Conservation (phyloP, 2,113 vertebrate genomes). For the Corythornis madagascariensis region DNA sequence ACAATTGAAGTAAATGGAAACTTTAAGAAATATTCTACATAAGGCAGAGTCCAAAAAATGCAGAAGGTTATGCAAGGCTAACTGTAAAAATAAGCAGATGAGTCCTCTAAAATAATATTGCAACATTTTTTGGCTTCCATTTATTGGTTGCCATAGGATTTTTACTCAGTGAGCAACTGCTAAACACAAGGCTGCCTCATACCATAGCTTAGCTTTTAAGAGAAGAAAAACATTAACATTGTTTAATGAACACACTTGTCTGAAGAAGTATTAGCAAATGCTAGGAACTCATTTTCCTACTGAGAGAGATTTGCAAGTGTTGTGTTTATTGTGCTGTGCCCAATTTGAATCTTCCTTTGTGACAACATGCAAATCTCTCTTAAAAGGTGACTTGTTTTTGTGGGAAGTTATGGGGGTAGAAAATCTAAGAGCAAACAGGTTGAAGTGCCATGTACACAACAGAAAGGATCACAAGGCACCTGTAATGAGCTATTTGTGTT, state of each 20-base stretch:
- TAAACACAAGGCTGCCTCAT: slow-evolving; percentile 55
- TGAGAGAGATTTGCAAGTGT: slow-evolving; percentile 30
- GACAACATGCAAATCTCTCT: neutral
- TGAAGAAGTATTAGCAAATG: slow-evolving; percentile 46
- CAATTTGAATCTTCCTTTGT: neutral
- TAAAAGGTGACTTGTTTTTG: slow-evolving; percentile 16
- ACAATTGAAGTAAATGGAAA: slow-evolving; percentile 71
- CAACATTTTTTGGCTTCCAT: slow-evolving; percentile 73
- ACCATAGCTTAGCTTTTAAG: slow-evolving; percentile 56
- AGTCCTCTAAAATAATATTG: slow-evolving; percentile 78
- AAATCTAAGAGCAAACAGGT: slow-evolving; percentile 13
- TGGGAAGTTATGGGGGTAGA: neutral
- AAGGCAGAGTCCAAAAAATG: slow-evolving; percentile 76
- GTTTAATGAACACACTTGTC: slow-evolving; percentile 61
- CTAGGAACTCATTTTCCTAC: slow-evolving; percentile 33
- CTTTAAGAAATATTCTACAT: slow-evolving; percentile 75
- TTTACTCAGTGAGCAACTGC: slow-evolving; percentile 52
- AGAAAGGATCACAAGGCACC: neutral
- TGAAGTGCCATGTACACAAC: neutral
- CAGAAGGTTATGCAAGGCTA: slow-evolving; percentile 77
- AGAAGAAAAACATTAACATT: slow-evolving; percentile 57
- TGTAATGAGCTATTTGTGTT: slow-evolving; percentile 3
- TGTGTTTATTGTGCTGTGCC: neutral
- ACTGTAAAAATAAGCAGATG: slow-evolving; percentile 79
- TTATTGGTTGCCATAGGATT: slow-evolving; percentile 68